Evolutionary conservation across 2,113 vertebrate genomes (phyloP), one percentile per base, ranked within the genome.

Genomic region (Phrynosoma platyrhinos): DNA sequence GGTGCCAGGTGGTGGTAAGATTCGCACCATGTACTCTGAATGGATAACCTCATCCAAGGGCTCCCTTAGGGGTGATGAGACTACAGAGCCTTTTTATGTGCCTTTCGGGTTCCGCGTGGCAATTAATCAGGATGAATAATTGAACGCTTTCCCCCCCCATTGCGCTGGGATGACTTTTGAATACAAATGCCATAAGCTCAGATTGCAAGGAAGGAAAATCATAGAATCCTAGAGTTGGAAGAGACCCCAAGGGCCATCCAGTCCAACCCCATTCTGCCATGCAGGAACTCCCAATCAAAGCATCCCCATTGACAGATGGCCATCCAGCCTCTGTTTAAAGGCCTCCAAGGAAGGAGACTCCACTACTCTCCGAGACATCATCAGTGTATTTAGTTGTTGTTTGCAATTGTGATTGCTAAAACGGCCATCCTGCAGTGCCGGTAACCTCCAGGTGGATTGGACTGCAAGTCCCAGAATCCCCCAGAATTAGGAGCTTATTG

Each of bases 81-180:
- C 72, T 36, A 5, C 7, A 10, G 2, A 42, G 36, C 20, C 2
- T 76, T 47, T 47, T 76, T 23, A 76, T 23, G 83, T 20, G 32
- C 55, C 47, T 76, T 76, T 42, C 32, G 30, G 53, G 72, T 71
- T 76, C 72, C 9, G 14, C 1, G 25, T 16, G 4, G 72, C 83
- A 85, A 85, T 85, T 85, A 85, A 71, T 21, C 1, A 2, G 32
- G 27, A 85, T 85, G 72, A 85, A 76, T 85, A 76, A 85, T 76
- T 4, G 47, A 85, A 76, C 32, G 18, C 52, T 25, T 14, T 40
- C 27, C 18, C 7, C 5, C 12, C 69, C 12, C 7, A 40, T 12
- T n/a, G n/a, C n/a, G n/a, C n/a, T n/a, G n/a, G n/a, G n/a, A 40
- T 14, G 32, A 27, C 53, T 62, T 25, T 36, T 40, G 83, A 76